Base-by-base conservation (phyloP, 1,140 invertebrate genomes). In the Leucophenga varia region DNA sequence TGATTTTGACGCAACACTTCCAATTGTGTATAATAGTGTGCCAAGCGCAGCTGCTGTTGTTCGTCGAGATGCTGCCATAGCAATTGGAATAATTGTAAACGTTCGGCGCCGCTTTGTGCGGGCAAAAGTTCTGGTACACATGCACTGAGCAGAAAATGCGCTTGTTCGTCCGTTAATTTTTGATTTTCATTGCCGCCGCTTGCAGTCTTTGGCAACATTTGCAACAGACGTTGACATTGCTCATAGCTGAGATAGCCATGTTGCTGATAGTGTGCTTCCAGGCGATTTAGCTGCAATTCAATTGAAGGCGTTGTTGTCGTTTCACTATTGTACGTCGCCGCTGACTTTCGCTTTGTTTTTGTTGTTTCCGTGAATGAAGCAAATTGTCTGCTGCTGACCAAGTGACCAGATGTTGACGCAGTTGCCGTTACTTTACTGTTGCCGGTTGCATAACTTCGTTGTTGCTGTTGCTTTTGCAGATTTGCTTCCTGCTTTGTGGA, bases 61-160 rank as follows among this genome's bases (percentile, higher is more conserved):
- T 55, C 51, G 1, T 63, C 18, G 6, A 74, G 42, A 34, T 67
- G 58, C 1, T 34, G 2, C 71, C 71, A 74, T 1, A 73, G 19
- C 14, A 52, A 43, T 13, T 50, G 40, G 14, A 64, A 73, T 5
- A 69, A 36, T n/a, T 28, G 14, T 14, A 59, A 22, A 0, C 70
- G 56, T 16, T 60, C 48, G 6, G 32, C 43, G 3, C 37, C 43
- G n/a, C 34, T 57, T 18, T 52, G 52, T 0, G 61, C 49, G 1
- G 70, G 70, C 35, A 73, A 31, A 9, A 65, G 13, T 6, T 65
- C 54, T 2, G 61, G 61, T 21, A 69, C 70, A 41, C 69, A 72
- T 3, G 59, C 39, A 2, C 55, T 55, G 2, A 73, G 38, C 2
- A 73, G 44, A 16, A 73, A 73, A 35, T 68, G 55, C 34, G 57